Evolutionary conservation across 2,113 vertebrate species (phyloP).

Genomic region (Miniopterus natalensis): DNA sequence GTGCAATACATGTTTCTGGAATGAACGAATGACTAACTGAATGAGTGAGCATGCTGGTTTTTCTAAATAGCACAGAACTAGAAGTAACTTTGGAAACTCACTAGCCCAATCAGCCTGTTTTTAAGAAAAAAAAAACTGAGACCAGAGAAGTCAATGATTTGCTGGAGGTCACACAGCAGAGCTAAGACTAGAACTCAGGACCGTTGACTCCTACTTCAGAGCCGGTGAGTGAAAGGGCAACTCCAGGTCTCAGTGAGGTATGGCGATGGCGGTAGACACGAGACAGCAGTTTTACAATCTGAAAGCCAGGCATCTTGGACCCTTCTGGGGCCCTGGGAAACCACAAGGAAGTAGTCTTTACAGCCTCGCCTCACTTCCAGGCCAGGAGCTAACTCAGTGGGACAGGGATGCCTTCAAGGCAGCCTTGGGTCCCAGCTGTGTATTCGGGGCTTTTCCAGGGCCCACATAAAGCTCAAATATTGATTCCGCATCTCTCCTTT

Average conservation of each 20-base stretch:
- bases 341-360: background rate
- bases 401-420: background rate
- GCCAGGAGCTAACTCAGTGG: background rate
- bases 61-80: background rate
- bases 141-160: background rate
- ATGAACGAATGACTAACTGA: background rate
- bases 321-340: background rate
- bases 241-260: background rate
- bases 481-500: constrained; percentile 69
- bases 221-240: background rate
- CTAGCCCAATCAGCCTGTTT: background rate
- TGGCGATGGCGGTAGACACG: accelerated
- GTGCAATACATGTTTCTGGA: background rate
- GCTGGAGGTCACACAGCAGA: background rate
- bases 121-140: background rate
- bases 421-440: background rate
- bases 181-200: background rate
- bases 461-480: constrained; percentile 65
- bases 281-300: background rate
- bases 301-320: background rate
- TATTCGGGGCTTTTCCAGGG: constrained; percentile 38
- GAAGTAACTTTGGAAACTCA: background rate
- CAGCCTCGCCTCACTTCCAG: background rate
- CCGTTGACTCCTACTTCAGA: background rate
- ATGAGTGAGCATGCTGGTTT: background rate